Conservation (phyloP, 2,113 vertebrate species). For the Aspiorhynchus laticeps region DNA sequence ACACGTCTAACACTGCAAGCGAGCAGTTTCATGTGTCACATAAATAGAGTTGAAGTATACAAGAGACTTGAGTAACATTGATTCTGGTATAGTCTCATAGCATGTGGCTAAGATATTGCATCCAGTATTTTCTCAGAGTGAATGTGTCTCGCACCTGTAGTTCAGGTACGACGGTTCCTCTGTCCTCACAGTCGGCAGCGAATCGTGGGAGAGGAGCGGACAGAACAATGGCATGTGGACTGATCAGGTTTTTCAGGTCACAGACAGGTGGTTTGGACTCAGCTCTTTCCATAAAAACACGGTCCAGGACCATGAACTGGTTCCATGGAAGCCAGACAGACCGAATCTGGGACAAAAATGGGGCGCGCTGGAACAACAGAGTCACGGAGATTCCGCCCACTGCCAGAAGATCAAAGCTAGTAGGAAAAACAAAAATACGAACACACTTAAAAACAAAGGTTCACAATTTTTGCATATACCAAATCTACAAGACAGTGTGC, state of each 20-base stretch:
- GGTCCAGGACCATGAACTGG: slow-evolving; percentile 91
- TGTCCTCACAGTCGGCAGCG: slow-evolving; percentile 88
- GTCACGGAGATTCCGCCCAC: slow-evolving; percentile 90
- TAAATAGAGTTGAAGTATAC: background rate
- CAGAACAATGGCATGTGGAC: slow-evolving; percentile 91
- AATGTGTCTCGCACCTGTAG: slow-evolving; percentile 80
- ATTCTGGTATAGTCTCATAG: background rate
- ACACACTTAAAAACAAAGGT: slow-evolving; percentile 22
- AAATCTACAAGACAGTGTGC: background rate
- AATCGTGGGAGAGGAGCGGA: slow-evolving; percentile 92
- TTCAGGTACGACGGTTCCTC: slow-evolving; percentile 91
- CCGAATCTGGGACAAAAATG: slow-evolving; percentile 89
- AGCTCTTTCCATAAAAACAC: slow-evolving; percentile 89
- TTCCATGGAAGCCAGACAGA: slow-evolving; percentile 97
- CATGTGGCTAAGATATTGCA: background rate
- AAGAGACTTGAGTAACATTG: background rate
- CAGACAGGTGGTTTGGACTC: slow-evolving; percentile 77
- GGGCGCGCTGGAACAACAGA: slow-evolving; percentile 93
- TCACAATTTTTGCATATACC: background rate
- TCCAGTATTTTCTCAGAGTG: background rate
- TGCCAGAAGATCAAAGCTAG: slow-evolving; percentile 95
- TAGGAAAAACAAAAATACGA: slow-evolving; percentile 35
- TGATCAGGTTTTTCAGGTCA: slow-evolving; percentile 86
- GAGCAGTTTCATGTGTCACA: background rate
- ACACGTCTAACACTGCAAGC: background rate